Evolutionary conservation across 2,113 vertebrate species (phyloP), one percentile per base, ranked within the genome.

Genomic region (Oreochromis tanganicae): DNA sequence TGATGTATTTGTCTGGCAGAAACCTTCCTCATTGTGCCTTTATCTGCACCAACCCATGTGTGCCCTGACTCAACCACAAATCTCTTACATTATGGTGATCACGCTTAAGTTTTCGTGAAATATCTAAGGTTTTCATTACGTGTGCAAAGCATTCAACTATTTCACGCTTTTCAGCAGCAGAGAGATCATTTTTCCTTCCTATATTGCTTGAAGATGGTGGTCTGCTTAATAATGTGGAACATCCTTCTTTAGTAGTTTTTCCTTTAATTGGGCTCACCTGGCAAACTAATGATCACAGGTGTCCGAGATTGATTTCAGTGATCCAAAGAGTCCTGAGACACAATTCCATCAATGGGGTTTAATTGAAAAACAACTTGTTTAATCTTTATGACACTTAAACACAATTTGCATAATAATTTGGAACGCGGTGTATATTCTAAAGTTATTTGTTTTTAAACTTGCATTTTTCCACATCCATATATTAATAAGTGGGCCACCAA

Each of bases 21-120:
- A 19, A 9, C 48, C 0, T 0, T 19, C 48, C 0, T 52, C 8
- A 9, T 52, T 52, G 50, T 19, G 8, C 3, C 48, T 19, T 50
- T 50, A 50, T 0, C 17, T 50, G 16, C 46, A 17, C 2, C 0
- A 48, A 48, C 46, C 4, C 16, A 3, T 8, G 4, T 52, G 48
- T 52, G 48, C 48, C 3, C 17, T 19, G 48, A 52, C 48, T 52
- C 4, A 52, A 7, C 17, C 17, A 52, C 48, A 52, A 52, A 52
- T 52, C 0, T 52, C 48, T 52, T 19, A 52, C 17, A 52, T 52
- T 52, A 52, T 52, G 17, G 17, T n/a, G 19, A n/a, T 54, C 19
- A 54, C 1, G 5, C 50, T 54, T 3, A 54, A 3, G 3, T 10
- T n/a, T 3, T 54, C 1, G 1, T n/a, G 3, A 5, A 54, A n/a